Base-by-base conservation (phyloP, 2,888 invertebrate species). In the Ceraclea dissimilis region DNA sequence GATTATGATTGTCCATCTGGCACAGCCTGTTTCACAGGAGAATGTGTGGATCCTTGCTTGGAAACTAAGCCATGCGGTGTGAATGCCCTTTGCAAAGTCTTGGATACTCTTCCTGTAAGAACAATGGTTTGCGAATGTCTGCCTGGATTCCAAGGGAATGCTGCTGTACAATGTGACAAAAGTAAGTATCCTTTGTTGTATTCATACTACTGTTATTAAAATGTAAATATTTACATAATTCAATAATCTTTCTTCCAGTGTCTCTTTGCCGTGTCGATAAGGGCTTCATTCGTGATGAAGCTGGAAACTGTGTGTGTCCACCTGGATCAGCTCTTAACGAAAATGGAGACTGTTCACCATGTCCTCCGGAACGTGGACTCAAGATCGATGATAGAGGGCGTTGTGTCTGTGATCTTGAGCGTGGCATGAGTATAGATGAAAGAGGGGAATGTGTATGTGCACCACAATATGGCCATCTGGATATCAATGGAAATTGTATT, bases 71-170 rank as follows among this genome's bases (percentile, higher is more conserved):
- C 93, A 0, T 94, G 93, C 67, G 91, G 90, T 6, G 79, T 81
- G 1, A 90, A 91, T 67, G 86, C 91, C 0, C 78, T 83, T 57
- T 93, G 93, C 67, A 84, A 81, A 60, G 86, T 90, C 2, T 73
- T 89, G 31, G 88, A 93, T 67, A 91, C 93, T 0, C 75, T 84
- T 51, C 91, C 93, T 10, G 86, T 93, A 0, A 81, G 89, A 67
- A 93, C 93, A 8, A 89, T 93, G 88, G 83, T 90, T 60, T 94
- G 93, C 67, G 88, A 90, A 71, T 94, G 94, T 69, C 69, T 86
- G 47, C 86, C 88, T 33, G 93, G 92, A 59, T 92, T 86, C 68
- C 85, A 85, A 71, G 94, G 93, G 69, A 90, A 93, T 69, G 93
- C 93, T 18, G 85, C 90, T 8, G 79, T 87, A 10, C 84, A 86